These are phyloP conservation scores for Amphiura filiformis DNA, from an alignment of 35 echinoderm and acorn worm species.

Conservation along the genomic window DNA sequence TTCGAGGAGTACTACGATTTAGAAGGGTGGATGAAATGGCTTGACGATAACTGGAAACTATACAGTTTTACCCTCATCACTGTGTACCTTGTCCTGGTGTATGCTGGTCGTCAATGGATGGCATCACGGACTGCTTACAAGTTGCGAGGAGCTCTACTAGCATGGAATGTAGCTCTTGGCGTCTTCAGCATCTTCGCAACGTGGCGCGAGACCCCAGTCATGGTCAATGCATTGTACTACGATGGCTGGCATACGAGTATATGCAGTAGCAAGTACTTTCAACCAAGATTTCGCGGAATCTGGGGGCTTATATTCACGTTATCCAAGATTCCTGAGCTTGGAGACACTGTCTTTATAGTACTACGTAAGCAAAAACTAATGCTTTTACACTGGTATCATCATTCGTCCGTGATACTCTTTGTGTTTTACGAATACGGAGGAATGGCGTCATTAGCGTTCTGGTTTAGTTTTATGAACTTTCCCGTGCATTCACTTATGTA, in stretches of 20 bases:
- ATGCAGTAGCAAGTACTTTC: conserved; percentile 71
- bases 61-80: conserved; percentile 37
- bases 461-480: conserved; percentile 69
- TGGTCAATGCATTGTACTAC: conserved; percentile 33
- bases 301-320: conserved; percentile 81
- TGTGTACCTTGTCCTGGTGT: conserved; percentile 69
- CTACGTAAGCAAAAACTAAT: conserved; percentile 89
- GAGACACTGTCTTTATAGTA: conserved; percentile 87
- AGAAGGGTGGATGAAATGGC: conserved; percentile 43
- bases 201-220: conserved; percentile 40
- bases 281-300: conserved; percentile 46
- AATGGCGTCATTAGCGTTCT: conserved; percentile 43
- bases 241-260: conserved; percentile 61
- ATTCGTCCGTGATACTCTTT: conserved; percentile 41
- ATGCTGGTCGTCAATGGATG: conserved; percentile 68
- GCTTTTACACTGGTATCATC: conserved; percentile 95
- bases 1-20: conserved; percentile 55
- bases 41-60: background rate
- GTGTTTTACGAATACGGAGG: conserved; percentile 45
- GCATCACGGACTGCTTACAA: conserved; percentile 61
- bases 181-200: conserved; percentile 72
- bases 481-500: conserved; percentile 71
- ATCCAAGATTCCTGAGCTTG: conserved; percentile 84
- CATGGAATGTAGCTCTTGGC: conserved; percentile 78
- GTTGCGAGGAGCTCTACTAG: conserved; percentile 40